Conservation (phyloP, 2,888 invertebrate species). For the Chloroclystis v-ata region DNA sequence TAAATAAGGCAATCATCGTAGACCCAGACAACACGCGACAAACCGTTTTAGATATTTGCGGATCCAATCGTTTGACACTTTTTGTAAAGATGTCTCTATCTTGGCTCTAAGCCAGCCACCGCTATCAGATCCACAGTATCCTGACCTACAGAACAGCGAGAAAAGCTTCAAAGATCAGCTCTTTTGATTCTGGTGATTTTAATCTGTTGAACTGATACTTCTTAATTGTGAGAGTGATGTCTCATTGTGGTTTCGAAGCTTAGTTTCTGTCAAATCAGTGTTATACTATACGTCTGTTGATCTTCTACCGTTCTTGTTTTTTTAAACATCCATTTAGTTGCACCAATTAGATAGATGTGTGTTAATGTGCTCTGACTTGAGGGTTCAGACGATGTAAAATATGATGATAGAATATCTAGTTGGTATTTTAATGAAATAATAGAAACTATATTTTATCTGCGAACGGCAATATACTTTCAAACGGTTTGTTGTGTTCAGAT, state of each 20-base stretch:
- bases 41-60: slow-evolving; percentile 25
- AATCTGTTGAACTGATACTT: slow-evolving; percentile 14
- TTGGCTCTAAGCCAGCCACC: slow-evolving; percentile 13
- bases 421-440: background rate
- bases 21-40: slow-evolving; percentile 13
- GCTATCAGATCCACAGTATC: slow-evolving; percentile 5
- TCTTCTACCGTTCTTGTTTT: slow-evolving; percentile 7
- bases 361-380: slow-evolving; percentile 16
- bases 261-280: slow-evolving; percentile 20
- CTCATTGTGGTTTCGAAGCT: slow-evolving; percentile 15
- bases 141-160: slow-evolving; percentile 12
- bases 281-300: slow-evolving; percentile 11
- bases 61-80: slow-evolving; percentile 29
- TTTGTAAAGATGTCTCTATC: slow-evolving; percentile 18
- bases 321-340: slow-evolving; percentile 10
- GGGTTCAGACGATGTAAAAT: slow-evolving; percentile 13
- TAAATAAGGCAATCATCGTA: background rate
- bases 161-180: background rate
- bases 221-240: slow-evolving; percentile 17
- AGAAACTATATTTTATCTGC: background rate
- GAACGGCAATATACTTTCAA: background rate
- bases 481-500: too few relatives aligned
- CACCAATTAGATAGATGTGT: slow-evolving; percentile 12
- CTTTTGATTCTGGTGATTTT: slow-evolving; percentile 6
- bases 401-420: background rate